Percentiles rank a stretch among this genome's conserved stretches.
Conservation (phyloP, 2,113 vertebrate species). For the Paradisaea rubra region DNA sequence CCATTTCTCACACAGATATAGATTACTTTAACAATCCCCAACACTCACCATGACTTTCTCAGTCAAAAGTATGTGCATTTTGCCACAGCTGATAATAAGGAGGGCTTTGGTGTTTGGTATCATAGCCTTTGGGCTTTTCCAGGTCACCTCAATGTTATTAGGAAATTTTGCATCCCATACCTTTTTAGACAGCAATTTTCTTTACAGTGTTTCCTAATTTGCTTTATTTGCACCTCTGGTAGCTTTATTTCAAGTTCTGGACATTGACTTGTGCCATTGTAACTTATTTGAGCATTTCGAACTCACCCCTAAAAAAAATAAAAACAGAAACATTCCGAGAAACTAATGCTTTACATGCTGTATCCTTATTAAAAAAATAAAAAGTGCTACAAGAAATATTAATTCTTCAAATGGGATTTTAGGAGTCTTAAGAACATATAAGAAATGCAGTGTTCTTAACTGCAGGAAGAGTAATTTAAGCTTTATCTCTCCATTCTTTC, state of each 20-base stretch:
- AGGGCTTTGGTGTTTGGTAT: background rate
- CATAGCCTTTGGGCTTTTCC: background rate
- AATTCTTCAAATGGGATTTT: background rate
- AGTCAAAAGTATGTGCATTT: background rate
- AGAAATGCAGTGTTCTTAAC: background rate
- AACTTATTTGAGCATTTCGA: background rate
- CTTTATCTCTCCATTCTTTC: background rate
- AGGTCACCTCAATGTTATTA: background rate
- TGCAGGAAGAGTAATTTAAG: background rate
- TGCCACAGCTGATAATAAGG: background rate
- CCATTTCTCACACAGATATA: background rate
- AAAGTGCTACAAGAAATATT: background rate
- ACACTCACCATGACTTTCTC: background rate
- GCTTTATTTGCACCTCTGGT: background rate
- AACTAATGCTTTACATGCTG: background rate
- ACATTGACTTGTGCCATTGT: background rate
- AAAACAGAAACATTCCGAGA: background rate
- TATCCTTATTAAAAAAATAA: background rate
- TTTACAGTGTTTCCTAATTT: background rate
- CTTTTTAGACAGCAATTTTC: background rate
- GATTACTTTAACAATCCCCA: background rate
- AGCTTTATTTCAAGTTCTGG: background rate
- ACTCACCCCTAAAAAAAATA: background rate
- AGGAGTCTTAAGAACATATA: background rate
- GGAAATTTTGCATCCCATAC: background rate